A percentile compares a stretch with the other conserved stretches of the same genome.
Conservation (phyloP, 2,888 invertebrate genomes). For the Octonoba sinensis region DNA sequence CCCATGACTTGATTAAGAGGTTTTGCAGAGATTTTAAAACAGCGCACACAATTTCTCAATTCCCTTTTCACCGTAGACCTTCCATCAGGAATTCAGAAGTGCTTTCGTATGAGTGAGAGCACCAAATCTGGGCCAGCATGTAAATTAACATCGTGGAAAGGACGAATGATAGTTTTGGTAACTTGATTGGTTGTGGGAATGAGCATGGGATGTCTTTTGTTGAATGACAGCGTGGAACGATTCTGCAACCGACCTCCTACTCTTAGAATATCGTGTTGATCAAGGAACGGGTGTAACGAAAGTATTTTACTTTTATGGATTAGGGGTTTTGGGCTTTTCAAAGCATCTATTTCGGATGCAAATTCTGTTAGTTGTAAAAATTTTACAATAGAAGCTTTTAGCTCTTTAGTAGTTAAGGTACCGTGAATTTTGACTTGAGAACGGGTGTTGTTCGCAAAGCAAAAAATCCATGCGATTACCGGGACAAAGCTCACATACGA, state of each 20-base stretch:
- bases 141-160: not conserved
- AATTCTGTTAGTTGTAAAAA: too few relatives aligned
- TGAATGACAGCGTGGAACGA: not conserved
- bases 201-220: not conserved
- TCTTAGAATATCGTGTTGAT: too few relatives aligned
- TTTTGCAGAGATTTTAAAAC: too few relatives aligned
- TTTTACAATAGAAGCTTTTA: too few relatives aligned
- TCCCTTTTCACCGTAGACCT: not conserved
- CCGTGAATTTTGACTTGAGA: too few relatives aligned
- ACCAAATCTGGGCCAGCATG: conserved; percentile 7
- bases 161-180: not conserved
- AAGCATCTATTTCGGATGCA: not conserved
- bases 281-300: not conserved
- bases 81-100: conserved; percentile 1
- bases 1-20: not conserved
- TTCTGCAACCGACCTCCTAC: not conserved
- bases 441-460: too few relatives aligned
- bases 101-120: not conserved
- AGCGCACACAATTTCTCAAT: not conserved
- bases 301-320: not conserved
- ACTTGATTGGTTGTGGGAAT: not conserved
- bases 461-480: too few relatives aligned
- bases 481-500: not conserved
- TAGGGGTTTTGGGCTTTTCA: not conserved
- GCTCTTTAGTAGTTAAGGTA: too few relatives aligned